A percentile compares a stretch with the other conserved stretches of the same genome.
Evolutionary conservation across 2,888 invertebrate species (phyloP).

Genomic region (Eupithecia centaureata): DNA sequence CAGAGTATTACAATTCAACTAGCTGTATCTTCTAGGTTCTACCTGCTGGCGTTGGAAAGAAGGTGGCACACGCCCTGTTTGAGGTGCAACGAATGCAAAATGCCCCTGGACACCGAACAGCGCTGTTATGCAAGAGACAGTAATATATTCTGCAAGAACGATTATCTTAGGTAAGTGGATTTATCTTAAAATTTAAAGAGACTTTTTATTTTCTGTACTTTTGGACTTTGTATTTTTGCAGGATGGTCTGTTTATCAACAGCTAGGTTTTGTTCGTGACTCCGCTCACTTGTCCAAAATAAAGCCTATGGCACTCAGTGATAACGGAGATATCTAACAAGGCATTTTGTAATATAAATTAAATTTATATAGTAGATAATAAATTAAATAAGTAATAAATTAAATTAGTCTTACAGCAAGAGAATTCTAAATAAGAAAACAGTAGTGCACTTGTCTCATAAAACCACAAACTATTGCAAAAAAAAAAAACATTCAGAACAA

Average conservation of each 20-base stretch:
- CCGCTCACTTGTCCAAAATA: background rate
- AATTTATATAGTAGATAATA: no score
- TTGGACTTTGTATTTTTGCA: background rate
- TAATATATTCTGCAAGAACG: slow-evolving; percentile 97
- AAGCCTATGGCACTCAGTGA: background rate
- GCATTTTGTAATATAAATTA: no score
- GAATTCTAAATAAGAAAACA: no score
- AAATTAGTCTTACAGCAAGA: no score
- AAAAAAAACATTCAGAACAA: no score
- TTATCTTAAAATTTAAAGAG: background rate
- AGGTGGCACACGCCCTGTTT: slow-evolving; percentile 97
- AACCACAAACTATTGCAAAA: no score
- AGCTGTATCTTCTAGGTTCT: slow-evolving; percentile 79
- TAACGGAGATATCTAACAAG: background rate
- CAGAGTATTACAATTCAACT: background rate
- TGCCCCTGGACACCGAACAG: slow-evolving; percentile 94
- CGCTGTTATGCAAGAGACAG: slow-evolving; percentile 97
- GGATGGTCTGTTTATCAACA: background rate
- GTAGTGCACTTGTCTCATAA: no score
- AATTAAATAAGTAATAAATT: no score
- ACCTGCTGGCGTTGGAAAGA: slow-evolving; percentile 95
- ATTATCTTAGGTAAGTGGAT: slow-evolving; percentile 94
- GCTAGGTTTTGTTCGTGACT: background rate
- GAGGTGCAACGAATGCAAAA: slow-evolving; percentile 95
- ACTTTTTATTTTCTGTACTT: background rate